A percentile compares a stretch with the other conserved stretches of the same genome.
Conservation (phyloP, 2,888 invertebrate genomes). For the Polyommatus icarus region DNA sequence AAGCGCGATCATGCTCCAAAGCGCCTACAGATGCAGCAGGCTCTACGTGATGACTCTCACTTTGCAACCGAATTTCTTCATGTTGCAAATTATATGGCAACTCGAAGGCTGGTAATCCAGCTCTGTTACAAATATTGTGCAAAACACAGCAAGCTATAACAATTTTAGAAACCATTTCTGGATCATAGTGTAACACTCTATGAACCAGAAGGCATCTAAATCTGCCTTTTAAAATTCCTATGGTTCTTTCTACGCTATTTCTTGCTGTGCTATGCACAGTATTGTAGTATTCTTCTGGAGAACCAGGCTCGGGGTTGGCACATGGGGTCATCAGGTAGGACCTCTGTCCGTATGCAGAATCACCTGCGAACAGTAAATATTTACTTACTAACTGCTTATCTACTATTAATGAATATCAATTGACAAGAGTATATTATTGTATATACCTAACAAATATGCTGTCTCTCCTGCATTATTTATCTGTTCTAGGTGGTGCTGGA, state of each 20-base stretch:
- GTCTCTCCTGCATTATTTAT: no score
- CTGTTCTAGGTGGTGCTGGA: no score
- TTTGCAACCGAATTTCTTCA: neutral
- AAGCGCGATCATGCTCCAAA: neutral
- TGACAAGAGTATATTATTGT: no score
- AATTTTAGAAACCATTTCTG: neutral
- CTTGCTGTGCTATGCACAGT: no score
- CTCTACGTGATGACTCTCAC: neutral
- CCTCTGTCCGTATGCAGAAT: neutral
- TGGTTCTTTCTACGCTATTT: no score
- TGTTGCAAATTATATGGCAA: neutral
- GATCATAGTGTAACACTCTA: neutral
- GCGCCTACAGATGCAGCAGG: neutral
- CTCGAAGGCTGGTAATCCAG: neutral
- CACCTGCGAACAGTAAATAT: neutral
- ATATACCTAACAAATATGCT: no score
- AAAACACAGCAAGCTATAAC: neutral
- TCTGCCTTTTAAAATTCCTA: no score
- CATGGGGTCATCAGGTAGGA: conserved; percentile 7
- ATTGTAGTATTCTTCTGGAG: neutral
- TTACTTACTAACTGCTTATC: neutral
- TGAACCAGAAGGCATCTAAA: neutral
- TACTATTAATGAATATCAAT: neutral
- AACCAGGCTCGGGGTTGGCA: neutral
- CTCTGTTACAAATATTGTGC: neutral